Evolutionary conservation across 2,113 vertebrate species (phyloP), one percentile per base, ranked within the genome.

Genomic region (Conger conger): DNA sequence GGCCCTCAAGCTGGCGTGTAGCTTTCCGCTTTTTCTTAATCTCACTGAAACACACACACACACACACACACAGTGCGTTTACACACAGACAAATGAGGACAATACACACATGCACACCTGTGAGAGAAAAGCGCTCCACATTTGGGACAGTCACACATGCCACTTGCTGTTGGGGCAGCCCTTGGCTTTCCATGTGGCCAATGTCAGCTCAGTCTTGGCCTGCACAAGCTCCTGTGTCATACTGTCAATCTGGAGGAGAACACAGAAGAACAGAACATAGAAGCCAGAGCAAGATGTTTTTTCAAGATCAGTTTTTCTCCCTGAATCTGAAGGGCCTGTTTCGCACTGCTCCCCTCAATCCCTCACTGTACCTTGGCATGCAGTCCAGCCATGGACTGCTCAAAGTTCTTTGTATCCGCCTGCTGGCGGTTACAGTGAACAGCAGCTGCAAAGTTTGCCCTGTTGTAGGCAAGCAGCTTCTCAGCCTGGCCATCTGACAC

Each of bases 301-400:
- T 13, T 57, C 53, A 15, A 1, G 2, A 57, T 15, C 18, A 15
- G 7, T 57, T 17, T 57, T 57, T 57, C 53, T 57, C 35, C 23
- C 73, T 15, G 4, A 42, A 42, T 57, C 60, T 18, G n/a, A n/a
- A n/a, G n/a, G n/a, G n/a, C n/a, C n/a, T n/a, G n/a, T 68, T 18
- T 18, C 45, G 76, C 80, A 87, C 82, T 83, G 84, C 89, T 11
- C 79, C 17, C 38, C n/a, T n/a, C n/a, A n/a, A n/a, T n/a, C n/a
- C n/a, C n/a, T n/a, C 77, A 84, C 17, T 87, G 73, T 35, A 85
- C 87, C n/a, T n/a, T n/a, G n/a, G n/a, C n/a, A n/a, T n/a, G n/a
- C n/a, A n/a, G n/a, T n/a, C n/a, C n/a, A n/a, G 86, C 81, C 86
- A 90, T 88, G 78, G 88, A 89, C 60, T 88, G 80, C 3, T 89